A percentile compares a stretch with the other conserved stretches of the same genome.
phyloP scores from a whole-genome alignment of 1,140 invertebrate species.

The Phthorimaea operculella region DNA sequence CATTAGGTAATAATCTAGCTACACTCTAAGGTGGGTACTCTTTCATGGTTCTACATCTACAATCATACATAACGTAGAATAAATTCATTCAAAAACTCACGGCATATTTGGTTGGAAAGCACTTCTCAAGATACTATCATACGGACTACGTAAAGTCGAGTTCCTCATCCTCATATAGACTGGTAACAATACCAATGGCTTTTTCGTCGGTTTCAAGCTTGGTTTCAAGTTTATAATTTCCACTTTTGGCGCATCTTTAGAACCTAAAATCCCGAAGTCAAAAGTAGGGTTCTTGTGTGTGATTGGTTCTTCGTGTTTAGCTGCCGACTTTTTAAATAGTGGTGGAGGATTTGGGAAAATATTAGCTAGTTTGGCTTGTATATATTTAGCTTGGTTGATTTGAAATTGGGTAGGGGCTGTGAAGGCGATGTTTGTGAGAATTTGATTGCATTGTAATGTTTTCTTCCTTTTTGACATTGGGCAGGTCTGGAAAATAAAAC shows the following conservation, averaged over 20 bases:
- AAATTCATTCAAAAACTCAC: no score
- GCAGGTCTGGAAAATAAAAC: conserved; percentile 38
- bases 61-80: no score
- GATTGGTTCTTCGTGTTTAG: background rate
- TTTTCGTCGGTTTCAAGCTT: conserved; percentile 22
- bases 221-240: conserved; percentile 29
- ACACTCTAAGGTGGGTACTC: no score
- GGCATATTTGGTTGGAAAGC: no score
- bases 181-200: conserved; percentile 31
- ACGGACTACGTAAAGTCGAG: background rate
- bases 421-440: conserved; percentile 31
- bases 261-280: conserved; percentile 36
- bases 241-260: conserved; percentile 29
- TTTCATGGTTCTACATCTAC: no score
- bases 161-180: conserved; percentile 24
- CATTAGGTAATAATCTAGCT: no score
- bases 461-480: conserved; percentile 31
- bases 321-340: background rate
- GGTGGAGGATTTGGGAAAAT: background rate
- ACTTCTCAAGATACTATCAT: background rate
- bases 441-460: conserved; percentile 27
- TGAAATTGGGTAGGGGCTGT: conserved; percentile 7
- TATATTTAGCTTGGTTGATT: background rate
- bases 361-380: background rate
- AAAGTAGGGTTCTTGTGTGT: conserved; percentile 19